These are phyloP conservation scores for Wiebesia pumilae DNA, from an alignment of 1,140 invertebrate species.

Conservation along the genomic window DNA sequence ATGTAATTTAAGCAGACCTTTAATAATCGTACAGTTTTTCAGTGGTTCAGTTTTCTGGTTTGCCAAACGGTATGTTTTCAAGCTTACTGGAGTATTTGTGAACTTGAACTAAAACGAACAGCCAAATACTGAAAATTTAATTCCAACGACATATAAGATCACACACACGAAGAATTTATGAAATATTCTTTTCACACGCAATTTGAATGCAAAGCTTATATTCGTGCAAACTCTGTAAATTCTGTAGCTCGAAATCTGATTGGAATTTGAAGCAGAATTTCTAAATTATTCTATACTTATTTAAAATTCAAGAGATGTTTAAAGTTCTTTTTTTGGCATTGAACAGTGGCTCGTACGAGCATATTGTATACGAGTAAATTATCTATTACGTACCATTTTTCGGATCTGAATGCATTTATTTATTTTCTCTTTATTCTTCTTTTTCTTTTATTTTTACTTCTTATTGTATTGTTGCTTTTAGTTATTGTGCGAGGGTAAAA, in stretches of 20 bases:
- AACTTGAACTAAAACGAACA: too few relatives aligned
- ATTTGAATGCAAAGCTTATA: background rate
- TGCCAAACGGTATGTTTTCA: too few relatives aligned
- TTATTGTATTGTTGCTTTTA: background rate
- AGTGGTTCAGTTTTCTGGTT: too few relatives aligned
- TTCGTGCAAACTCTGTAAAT: background rate
- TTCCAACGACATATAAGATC: too few relatives aligned
- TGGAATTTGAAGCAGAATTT: background rate
- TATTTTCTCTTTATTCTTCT: background rate
- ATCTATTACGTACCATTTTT: background rate
- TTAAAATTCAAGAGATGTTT: background rate
- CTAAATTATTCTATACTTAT: background rate
- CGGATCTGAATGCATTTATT: background rate
- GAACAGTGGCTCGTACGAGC: background rate
- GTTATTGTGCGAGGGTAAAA: background rate
- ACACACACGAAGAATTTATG: too few relatives aligned
- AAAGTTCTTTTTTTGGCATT: background rate
- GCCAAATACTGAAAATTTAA: too few relatives aligned
- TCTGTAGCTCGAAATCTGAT: background rate
- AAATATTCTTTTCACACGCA: background rate
- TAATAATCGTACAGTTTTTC: too few relatives aligned
- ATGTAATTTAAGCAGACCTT: too few relatives aligned
- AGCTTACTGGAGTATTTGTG: too few relatives aligned
- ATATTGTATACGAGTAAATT: background rate
- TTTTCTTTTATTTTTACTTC: background rate